Conservation (phyloP, 2,113 vertebrate species). For the Colossoma macropomum region DNA sequence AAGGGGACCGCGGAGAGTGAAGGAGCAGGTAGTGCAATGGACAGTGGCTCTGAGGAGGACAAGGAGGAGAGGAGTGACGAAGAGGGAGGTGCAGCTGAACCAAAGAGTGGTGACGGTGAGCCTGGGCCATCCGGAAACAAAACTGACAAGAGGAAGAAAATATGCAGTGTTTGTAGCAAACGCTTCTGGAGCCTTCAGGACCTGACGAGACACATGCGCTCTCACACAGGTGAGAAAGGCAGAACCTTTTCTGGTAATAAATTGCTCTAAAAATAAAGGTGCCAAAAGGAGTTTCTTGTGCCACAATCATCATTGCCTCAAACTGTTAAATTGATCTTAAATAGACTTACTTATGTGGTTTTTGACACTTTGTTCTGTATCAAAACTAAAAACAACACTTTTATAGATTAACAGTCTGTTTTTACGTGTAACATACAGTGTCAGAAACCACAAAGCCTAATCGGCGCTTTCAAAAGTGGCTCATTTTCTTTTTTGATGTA, state of each 20-base stretch:
- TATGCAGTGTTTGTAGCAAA: conserved; percentile 93
- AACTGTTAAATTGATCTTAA: too few species aligned
- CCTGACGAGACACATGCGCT: conserved; percentile 95
- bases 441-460: too few species aligned
- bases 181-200: conserved; percentile 99
- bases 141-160: conserved; percentile 97
- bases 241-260: not conserved
- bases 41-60: conserved; percentile 80
- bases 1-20: conserved; percentile 70
- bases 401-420: too few species aligned
- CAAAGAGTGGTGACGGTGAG: conserved; percentile 81
- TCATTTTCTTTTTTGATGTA: not conserved
- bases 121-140: conserved; percentile 72
- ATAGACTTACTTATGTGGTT: too few species aligned
- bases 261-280: too few species aligned
- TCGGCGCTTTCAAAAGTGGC: too few species aligned
- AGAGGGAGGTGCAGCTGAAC: conserved; percentile 78
- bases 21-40: conserved; percentile 64
- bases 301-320: too few species aligned
- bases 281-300: too few species aligned
- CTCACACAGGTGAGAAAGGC: conserved; percentile 88
- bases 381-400: too few species aligned
- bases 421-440: too few species aligned
- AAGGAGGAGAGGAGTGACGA: conserved; percentile 85
- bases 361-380: too few species aligned